Evolutionary conservation across 2,888 invertebrate genomes (phyloP), one percentile per base, ranked within the genome.

Genomic region (Falcaria lacertinaria): DNA sequence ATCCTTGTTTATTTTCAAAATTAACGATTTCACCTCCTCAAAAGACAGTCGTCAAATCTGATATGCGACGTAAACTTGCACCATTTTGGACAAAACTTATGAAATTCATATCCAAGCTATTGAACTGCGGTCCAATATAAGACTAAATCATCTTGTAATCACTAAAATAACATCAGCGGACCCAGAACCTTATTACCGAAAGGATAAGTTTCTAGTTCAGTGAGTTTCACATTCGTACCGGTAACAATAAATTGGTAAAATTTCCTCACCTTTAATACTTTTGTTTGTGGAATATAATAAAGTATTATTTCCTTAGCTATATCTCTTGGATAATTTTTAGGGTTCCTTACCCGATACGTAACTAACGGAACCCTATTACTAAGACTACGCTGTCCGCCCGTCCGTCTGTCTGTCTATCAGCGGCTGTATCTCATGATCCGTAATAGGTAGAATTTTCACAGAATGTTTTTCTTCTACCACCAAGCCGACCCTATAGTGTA

Each of bases 231-330:
- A 15, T 15, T 2, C 16, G 6, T 22, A 22, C 5, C n/a, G 8
- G 25, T 14, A 37, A 36, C 13, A 15, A 15, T 25, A 22, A 1
- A 2, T 15, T 37, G 37, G 37, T 22, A 11, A 15, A 37, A 25
- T 17, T n/a, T 36, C 6, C 14, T 19, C n/a, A 37, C 22, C 8
- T 37, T 37, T 37, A 37, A 22, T 37, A 19, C 36, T 36, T 37
- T 37, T 25, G 37, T 37, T 14, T 37, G 37, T 37, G 3, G 11
- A 37, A 22, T 22, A 36, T 13, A 51, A 47, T 51, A 44, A 40
- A 43, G 43, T 32, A 22, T 37, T 36, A 36, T 36, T 36, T 35
- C 16, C n/a, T 11, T 4, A n/a, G 16, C 15, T 16, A 16, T 7
- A 35, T 16, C 7, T 0, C n/a, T 22, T 7, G 22, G 22, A 22